phyloP scores from a whole-genome alignment of 92 coral and sea anemone species.

The Actinostola sp. region DNA sequence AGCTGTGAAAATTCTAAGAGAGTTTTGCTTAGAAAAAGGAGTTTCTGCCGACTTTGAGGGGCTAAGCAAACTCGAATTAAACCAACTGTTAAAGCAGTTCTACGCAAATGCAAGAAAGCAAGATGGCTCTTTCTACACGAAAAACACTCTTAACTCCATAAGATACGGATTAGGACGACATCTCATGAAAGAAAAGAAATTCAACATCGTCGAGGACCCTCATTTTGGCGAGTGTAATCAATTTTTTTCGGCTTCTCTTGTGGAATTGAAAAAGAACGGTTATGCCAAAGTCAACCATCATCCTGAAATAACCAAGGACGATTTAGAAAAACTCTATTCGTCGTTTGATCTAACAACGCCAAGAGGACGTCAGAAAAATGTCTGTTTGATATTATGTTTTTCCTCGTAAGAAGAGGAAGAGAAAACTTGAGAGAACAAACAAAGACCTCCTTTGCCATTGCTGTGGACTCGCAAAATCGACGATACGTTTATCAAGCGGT shows the following conservation, averaged over 20 bases:
- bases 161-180: conserved; percentile 4
- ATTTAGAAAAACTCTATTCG: conserved; percentile 16
- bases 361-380: conserved; percentile 26
- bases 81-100: neutral
- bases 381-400: conserved; percentile 12
- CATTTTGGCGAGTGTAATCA: conserved; percentile 4
- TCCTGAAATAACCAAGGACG: conserved; percentile 22
- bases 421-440: conserved; percentile 32
- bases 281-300: conserved; percentile 41
- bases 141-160: conserved; percentile 29
- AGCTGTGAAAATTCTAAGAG: neutral
- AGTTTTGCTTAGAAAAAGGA: conserved; percentile 3
- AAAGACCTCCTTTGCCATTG: conserved; percentile 19
- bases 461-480: conserved; percentile 11
- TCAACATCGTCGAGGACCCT: conserved; percentile 16
- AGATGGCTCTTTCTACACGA: conserved; percentile 4
- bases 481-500: conserved; percentile 13
- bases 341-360: conserved; percentile 17
- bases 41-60: neutral
- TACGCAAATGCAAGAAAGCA: conserved; percentile 7
- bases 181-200: conserved; percentile 7
- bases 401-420: conserved; percentile 14
- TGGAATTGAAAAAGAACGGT: conserved; percentile 18
- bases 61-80: neutral
- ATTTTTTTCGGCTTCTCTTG: conserved; percentile 23